Evolutionary conservation across 2,888 invertebrate genomes (phyloP).

Genomic region (Lypha dubia): DNA sequence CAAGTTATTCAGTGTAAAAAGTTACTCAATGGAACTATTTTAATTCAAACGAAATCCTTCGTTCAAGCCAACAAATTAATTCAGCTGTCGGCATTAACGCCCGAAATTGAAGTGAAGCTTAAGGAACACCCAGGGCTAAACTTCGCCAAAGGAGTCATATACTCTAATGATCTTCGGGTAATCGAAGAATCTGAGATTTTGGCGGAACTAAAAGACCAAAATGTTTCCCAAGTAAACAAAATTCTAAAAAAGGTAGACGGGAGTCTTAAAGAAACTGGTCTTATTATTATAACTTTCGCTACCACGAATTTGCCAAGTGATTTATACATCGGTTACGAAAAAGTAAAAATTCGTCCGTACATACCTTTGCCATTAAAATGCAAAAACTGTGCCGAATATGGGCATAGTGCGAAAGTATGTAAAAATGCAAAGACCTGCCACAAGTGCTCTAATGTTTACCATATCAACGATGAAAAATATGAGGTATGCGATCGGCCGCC

Average conservation of each 20-base stretch:
- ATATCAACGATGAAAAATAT: slow-evolving; percentile 4
- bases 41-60: neutral
- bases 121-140: slow-evolving; percentile 8
- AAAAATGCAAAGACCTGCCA: slow-evolving; percentile 2
- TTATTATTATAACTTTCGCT: too few species aligned
- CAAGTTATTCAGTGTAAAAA: slow-evolving; percentile 15
- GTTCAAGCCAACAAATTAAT: slow-evolving; percentile 1
- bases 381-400: slow-evolving; percentile 15
- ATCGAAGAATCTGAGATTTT: slow-evolving; percentile 32
- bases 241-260: neutral
- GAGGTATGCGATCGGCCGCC: slow-evolving; percentile 1
- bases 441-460: slow-evolving; percentile 29
- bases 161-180: slow-evolving; percentile 11
- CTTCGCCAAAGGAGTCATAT: too few species aligned
- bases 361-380: slow-evolving; percentile 16
- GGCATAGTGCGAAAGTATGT: slow-evolving; percentile 7
- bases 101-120: neutral
- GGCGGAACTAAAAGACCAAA: slow-evolving; percentile 16
- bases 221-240: slow-evolving; percentile 1
- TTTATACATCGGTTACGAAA: slow-evolving; percentile 19
- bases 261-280: neutral
- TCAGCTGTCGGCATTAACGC: slow-evolving; percentile 7
- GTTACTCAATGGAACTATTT: neutral
- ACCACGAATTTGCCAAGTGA: neutral
- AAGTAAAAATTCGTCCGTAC: slow-evolving; percentile 37